phyloP scores from a whole-genome alignment of 2,797 vertebrate species.

The Manis pentadactyla region DNA sequence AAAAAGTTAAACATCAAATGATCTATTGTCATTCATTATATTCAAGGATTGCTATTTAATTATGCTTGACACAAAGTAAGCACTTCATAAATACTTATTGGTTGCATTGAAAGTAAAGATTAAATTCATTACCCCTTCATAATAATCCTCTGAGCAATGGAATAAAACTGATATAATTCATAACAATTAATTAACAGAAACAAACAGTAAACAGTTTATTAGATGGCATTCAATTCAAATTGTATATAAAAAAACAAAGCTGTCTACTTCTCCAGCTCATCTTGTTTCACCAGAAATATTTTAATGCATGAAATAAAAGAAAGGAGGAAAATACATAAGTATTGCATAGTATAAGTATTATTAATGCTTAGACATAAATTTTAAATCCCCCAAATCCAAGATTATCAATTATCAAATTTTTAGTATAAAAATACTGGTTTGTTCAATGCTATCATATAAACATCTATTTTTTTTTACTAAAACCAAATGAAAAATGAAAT shows the following conservation, averaged over 20 bases:
- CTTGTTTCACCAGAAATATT: background rate
- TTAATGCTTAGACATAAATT: background rate
- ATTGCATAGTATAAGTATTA: background rate
- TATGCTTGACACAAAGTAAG: background rate
- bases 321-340: background rate
- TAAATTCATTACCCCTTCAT: background rate
- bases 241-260: background rate
- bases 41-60: background rate
- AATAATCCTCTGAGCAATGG: background rate
- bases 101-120: conserved; percentile 13
- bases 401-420: background rate
- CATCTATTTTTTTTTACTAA: background rate
- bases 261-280: background rate
- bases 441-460: background rate
- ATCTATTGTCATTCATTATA: background rate
- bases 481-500: background rate
- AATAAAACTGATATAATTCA: background rate
- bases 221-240: background rate
- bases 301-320: background rate
- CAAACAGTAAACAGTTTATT: background rate
- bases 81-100: background rate
- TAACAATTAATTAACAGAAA: background rate
- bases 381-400: background rate
- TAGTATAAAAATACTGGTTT: background rate
- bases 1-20: background rate